These are phyloP conservation scores for Malthinus flaveolus DNA, from an alignment of 2,888 invertebrate genomes.

Conservation along the genomic window DNA sequence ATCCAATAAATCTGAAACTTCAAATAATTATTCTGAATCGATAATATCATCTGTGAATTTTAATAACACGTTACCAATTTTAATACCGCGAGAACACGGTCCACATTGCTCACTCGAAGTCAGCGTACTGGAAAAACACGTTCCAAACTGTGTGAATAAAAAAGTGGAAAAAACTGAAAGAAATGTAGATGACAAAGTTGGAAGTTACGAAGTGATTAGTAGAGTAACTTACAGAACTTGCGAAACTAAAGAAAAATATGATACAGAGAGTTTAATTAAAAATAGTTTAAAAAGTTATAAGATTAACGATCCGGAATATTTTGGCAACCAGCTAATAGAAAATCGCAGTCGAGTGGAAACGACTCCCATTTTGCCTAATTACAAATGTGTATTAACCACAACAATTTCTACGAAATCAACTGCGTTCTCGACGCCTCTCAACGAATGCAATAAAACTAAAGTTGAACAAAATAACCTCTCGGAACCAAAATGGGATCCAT, in stretches of 20 bases:
- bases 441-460: not conserved
- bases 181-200: slow-evolving; percentile 33
- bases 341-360: slow-evolving; percentile 19
- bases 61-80: not conserved
- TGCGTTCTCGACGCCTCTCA: no score
- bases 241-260: not conserved
- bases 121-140: slow-evolving; percentile 39
- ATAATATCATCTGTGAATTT: not conserved
- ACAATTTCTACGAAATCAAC: not conserved
- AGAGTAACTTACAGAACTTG: slow-evolving; percentile 16
- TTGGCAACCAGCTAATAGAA: slow-evolving; percentile 17
- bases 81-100: slow-evolving; percentile 34
- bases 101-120: slow-evolving; percentile 39
- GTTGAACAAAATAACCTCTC: not conserved
- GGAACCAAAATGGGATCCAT: not conserved
- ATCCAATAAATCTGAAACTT: no score
- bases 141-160: slow-evolving; percentile 30
- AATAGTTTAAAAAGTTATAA: slow-evolving; percentile 25
- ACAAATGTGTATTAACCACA: not conserved
- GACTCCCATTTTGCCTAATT: slow-evolving; percentile 27
- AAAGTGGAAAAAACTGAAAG: slow-evolving; percentile 27
- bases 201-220: slow-evolving; percentile 35
- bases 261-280: slow-evolving; percentile 5
- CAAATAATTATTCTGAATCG: not conserved
- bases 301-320: slow-evolving; percentile 20